Base-by-base conservation (phyloP, 2,888 invertebrate genomes). In the Andrena trimmerana region DNA sequence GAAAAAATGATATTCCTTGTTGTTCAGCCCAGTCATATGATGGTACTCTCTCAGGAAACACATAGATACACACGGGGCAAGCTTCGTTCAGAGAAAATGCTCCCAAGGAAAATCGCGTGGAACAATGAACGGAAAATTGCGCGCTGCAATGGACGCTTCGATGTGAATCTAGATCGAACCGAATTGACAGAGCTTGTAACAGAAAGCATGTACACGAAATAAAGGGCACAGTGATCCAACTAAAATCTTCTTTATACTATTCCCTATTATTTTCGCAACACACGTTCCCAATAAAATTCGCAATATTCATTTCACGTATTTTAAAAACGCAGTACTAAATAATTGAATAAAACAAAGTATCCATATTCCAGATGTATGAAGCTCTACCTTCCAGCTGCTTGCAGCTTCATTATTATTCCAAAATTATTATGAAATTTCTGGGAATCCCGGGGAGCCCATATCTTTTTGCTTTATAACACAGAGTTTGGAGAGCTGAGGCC, bases 61-160 rank as follows among this genome's bases (percentile, higher is more conserved):
- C 62, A 31, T 42, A 16, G 42, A 16, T 33, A 27, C n/a, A 1
- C 50, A 4, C 24, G 5, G 2, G 13, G 10, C 50, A 60, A 2
- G 3, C 1, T 57, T 57, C 50, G 27, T n/a, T 27, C 29, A 8
- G 6, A 24, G 42, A 6, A 50, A 73, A 29, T 31, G 16, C 16
- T 50, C 33, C 2, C 33, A 54, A 71, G 65, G 66, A 77, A 60
- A 78, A 62, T 71, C 42, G 71, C 16, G 13, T 20, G 78, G 70
- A 66, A 52, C 80, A 71, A 70, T 66, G 70, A 67, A 71, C 10
- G 50, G 42, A 67, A 66, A 78, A 80, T 80, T 80, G 70, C 66
- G 2, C 27, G 62, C 16, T 48, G 31, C 59, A 16, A 54, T 42
- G 48, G 52, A 42, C 33, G 24, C n/a, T 24, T n/a, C 48, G 59